Conservation (phyloP, 2,113 vertebrate species). For the Todiramphus saurophagus region DNA sequence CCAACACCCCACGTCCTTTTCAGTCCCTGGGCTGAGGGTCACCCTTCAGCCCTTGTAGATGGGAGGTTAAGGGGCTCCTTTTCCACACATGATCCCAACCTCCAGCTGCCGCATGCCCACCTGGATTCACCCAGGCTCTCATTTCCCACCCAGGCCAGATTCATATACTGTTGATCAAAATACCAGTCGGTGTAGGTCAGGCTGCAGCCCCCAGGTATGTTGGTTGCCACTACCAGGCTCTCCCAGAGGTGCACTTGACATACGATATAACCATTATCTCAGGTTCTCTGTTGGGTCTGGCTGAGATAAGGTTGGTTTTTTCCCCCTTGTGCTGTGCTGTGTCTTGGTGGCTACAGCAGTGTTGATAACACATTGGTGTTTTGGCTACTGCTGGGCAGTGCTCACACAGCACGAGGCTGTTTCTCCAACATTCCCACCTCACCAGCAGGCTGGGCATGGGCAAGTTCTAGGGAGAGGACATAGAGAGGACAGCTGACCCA, state of each 20-base stretch:
- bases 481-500: not conserved
- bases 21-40: not conserved
- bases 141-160: not conserved
- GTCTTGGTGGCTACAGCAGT: not conserved
- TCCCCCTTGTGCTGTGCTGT: not conserved
- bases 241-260: not conserved
- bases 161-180: no score
- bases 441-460: not conserved
- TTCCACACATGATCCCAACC: not conserved
- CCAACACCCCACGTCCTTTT: not conserved
- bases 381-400: not conserved
- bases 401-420: not conserved
- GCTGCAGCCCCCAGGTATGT: not conserved
- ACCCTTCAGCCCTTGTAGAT: not conserved
- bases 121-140: not conserved
- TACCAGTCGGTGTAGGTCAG: accelerated
- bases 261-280: no score
- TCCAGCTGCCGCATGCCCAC: not conserved
- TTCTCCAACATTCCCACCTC: not conserved
- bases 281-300: not conserved
- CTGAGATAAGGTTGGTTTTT: no score
- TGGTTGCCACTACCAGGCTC: not conserved
- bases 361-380: no score
- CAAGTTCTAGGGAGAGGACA: not conserved
- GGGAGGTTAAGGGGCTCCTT: not conserved